Base-by-base conservation (phyloP, 2,113 vertebrate genomes). In the Columbina picui region DNA sequence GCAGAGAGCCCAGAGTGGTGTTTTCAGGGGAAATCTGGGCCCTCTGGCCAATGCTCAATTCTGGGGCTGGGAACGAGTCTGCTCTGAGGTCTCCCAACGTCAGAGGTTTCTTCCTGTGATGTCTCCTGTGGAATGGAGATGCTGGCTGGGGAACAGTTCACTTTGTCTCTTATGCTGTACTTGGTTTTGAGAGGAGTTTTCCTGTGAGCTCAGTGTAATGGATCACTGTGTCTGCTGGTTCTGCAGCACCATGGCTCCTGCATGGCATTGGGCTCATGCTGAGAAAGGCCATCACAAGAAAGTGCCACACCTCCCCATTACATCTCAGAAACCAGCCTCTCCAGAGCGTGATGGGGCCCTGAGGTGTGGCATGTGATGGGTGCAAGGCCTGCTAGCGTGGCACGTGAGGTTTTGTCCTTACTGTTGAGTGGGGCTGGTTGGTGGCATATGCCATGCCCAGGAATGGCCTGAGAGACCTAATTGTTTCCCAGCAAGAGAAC, bases 291-390 rank as follows among this genome's bases (percentile, higher is more conserved):
- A 16, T 19, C n/a, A 30, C 3, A 12, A 63, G 11, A 8, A 57
- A 77, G 55, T 15, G 59, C n/a, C 9, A n/a, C 63, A 17, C 9
- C 15, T 74, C 36, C 32, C 60, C 32, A 19, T 13, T 36, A 18
- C 34, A 30, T 29, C 55, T 60, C 39, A 57, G 36, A 38, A 89
- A 64, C 10, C 14, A 29, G 19, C 60, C 38, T 59, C 49, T 74
- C 23, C 13, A 43, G 29, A 74, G 10, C 20, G 7, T 4, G 17
- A 38, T 41, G 19, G 4, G 4, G 22, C 13, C 47, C 64, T 1
- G 0, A 20, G 27, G 26, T 65, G 25, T 0, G 0, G 23, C 27
- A 20, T 29, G 16, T 43, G 60, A 27, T 0, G 39, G 34, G 21
- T 11, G 49, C 19, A 27, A 15, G 41, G 19, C 12, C 13, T 5